Evolutionary conservation across 2,888 invertebrate species (phyloP), one percentile per base, ranked within the genome.

Genomic region (Rhaphigaster nebulosa): DNA sequence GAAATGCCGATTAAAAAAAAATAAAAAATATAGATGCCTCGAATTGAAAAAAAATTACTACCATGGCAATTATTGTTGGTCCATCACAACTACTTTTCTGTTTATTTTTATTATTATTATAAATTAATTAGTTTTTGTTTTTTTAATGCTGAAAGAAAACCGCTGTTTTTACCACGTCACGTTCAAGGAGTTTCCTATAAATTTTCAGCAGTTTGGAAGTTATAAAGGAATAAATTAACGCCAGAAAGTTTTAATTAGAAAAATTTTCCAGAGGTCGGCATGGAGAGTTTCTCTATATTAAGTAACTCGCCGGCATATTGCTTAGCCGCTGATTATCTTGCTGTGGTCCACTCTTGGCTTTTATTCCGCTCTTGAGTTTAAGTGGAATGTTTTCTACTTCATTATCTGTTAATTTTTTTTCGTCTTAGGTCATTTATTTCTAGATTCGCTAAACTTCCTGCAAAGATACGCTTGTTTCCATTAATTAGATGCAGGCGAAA

Each of bases 201-300:
- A 76, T 76, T 76, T 76, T 38, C 34, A 76, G 34, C 34, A 76
- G 70, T 76, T 84, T 84, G n/a, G 45, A 84, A 50, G 84, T 50
- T 84, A 76, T 76, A 84, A 50, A 41, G 84, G 84, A 84, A 84
- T 84, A 84, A 84, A 84, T 84, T 84, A 84, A 50, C 45, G 84
- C n/a, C 45, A 50, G 45, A 84, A 84, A 84, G 45, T 84, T 84
- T 84, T 84, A 84, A 84, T 84, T 84, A 50, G 84, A 84, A 84
- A 84, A 84, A 84, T 84, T 80, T 84, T 26, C 41, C 41, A 45
- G 41, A 45, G 84, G 41, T 45, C 84, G 45, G 41, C 80, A 80
- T 41, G 45, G 45, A 76, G 80, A 45, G 84, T 84, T 84, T 50
- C 84, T 84, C 84, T 84, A 50, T 41, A 45, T 84, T 84, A 84